phyloP scores from a whole-genome alignment of 2,888 invertebrate genomes.

The Drosophila cognata region DNA sequence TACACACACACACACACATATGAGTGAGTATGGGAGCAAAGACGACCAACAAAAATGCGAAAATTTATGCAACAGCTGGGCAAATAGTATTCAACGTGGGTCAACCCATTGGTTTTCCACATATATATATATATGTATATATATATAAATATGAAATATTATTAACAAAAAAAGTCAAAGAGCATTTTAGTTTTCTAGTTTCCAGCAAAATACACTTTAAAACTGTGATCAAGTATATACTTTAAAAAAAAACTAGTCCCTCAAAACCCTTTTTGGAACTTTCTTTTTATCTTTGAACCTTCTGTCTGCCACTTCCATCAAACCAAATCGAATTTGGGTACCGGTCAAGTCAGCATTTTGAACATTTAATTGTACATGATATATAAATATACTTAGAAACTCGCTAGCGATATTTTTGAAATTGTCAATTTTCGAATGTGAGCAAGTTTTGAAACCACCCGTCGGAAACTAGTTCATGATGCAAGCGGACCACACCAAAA shows the following conservation, averaged over 20 bases:
- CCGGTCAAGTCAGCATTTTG: not conserved
- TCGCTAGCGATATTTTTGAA: not conserved
- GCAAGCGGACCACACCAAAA: constrained; percentile 10
- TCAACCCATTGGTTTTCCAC: constrained; percentile 1
- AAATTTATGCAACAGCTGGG: constrained; percentile 79
- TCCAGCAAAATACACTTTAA: not conserved
- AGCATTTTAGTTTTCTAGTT: not conserved
- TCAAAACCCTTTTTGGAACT: not conserved
- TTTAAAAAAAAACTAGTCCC: too few relatives aligned
- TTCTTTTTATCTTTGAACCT: not conserved
- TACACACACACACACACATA: constrained; percentile 12
- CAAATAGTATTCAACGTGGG: constrained; percentile 56
- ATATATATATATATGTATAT: not conserved
- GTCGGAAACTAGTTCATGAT: constrained; percentile 34
- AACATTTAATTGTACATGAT: not conserved
- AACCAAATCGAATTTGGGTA: not conserved
- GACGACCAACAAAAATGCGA: constrained; percentile 64
- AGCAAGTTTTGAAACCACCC: constrained; percentile 15
- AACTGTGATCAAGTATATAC: not conserved
- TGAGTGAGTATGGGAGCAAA: constrained; percentile 7
- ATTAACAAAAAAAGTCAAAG: not conserved
- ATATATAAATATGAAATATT: not conserved
- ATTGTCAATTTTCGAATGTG: not conserved
- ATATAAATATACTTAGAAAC: not conserved
- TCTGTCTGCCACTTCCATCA: not conserved